These are phyloP conservation scores for Clepsis dumicolana DNA, from an alignment of 2,888 invertebrate species.

Conservation along the genomic window DNA sequence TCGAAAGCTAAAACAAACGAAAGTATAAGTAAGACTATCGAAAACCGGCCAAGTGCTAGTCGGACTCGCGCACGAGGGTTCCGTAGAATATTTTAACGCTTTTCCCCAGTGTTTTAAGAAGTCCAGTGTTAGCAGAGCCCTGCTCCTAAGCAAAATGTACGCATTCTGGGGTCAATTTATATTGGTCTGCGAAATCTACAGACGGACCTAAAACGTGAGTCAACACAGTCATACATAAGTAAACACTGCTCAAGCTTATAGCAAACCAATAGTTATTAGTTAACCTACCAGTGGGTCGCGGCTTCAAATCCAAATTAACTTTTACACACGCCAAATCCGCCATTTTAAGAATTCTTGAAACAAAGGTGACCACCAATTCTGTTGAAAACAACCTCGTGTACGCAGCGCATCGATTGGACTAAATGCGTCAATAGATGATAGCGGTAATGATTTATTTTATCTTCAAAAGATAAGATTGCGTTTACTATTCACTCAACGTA, in stretches of 20 bases:
- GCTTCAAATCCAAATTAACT: conserved; percentile 62
- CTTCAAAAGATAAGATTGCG: conserved; percentile 62
- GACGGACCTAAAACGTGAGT: too few species aligned
- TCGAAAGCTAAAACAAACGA: too few species aligned
- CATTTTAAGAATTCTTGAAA: conserved; percentile 41
- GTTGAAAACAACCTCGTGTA: conserved; percentile 22
- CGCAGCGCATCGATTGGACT: conserved; percentile 57
- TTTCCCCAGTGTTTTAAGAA: too few species aligned
- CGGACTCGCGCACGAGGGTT: too few species aligned
- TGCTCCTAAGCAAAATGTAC: too few species aligned
- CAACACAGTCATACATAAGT: too few species aligned
- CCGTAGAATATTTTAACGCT: too few species aligned
- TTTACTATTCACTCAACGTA: conserved; percentile 9
- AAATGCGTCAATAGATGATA: conserved; percentile 79
- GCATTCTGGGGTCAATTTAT: too few species aligned
- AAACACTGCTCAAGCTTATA: neutral
- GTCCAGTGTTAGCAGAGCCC: too few species aligned
- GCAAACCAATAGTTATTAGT: neutral
- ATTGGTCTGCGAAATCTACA: too few species aligned
- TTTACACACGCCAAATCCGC: conserved; percentile 57
- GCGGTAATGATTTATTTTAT: conserved; percentile 61
- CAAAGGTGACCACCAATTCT: neutral
- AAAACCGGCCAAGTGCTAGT: too few species aligned
- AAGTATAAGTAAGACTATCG: too few species aligned
- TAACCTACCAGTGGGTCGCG: conserved; percentile 59